phyloP scores from a whole-genome alignment of 1,140 invertebrate species.

The Drosophila sp. region DNA sequence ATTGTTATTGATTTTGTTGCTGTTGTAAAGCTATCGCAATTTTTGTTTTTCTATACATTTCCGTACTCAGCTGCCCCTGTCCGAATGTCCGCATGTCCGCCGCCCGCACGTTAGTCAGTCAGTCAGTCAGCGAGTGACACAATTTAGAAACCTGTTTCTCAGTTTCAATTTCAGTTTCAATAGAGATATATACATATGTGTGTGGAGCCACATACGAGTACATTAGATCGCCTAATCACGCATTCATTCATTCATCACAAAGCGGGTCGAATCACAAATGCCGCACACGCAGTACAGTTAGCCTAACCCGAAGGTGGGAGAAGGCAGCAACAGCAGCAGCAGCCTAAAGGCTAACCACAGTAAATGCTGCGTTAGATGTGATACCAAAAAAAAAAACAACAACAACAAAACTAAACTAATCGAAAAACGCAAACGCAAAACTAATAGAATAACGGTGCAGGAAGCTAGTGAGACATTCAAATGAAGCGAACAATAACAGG shows the following conservation, averaged over 20 bases:
- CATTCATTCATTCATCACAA: conserved; percentile 63
- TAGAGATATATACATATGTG: conserved; percentile 18
- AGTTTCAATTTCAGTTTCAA: conserved; percentile 48
- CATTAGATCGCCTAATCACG: conserved; percentile 53
- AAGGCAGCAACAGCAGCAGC: conserved; percentile 28
- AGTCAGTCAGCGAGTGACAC: conserved; percentile 55
- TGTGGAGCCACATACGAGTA: conserved; percentile 34
- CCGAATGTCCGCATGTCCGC: conserved; percentile 43
- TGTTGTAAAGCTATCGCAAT: conserved; percentile 25
- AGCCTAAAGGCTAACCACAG: conserved; percentile 62
- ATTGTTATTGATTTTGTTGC: conserved; percentile 75
- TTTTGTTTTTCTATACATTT: conserved; percentile 53
- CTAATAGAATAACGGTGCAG: conserved; percentile 48
- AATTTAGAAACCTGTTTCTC: conserved; percentile 73
- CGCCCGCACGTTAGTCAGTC: not conserved
- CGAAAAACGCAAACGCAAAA: conserved; percentile 32
- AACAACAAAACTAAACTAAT: conserved; percentile 22
- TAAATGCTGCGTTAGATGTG: conserved; percentile 50
- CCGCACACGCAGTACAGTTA: conserved; percentile 34
- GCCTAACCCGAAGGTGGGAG: conserved; percentile 20
- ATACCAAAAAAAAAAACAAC: conserved; percentile 25
- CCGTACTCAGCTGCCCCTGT: conserved; percentile 35
- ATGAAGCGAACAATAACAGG: conserved; percentile 51
- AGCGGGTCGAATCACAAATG: conserved; percentile 15
- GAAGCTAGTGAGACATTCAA: conserved; percentile 64